These are phyloP conservation scores for Capitella teleta DNA, from an alignment of 1,140 invertebrate genomes.

Conservation along the genomic window DNA sequence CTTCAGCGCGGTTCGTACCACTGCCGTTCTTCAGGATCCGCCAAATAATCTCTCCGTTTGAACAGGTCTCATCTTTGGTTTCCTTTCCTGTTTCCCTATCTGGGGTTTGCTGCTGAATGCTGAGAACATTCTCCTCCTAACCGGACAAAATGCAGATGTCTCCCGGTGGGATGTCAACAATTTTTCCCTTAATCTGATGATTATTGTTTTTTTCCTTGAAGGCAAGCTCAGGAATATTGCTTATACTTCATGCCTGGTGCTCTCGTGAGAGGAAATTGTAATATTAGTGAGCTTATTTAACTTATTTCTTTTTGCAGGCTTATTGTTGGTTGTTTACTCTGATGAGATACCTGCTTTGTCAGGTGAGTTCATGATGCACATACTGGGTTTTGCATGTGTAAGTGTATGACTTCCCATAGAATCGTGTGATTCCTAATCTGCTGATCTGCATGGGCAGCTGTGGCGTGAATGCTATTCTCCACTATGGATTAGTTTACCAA, in stretches of 20 bases:
- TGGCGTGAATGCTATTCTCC: conserved; percentile 9
- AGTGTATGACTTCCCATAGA: conserved; percentile 2
- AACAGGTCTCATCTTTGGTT: conserved; percentile 10
- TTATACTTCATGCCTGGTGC: too few relatives aligned
- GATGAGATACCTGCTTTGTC: conserved; percentile 13
- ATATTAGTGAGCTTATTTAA: not conserved
- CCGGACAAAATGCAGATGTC: conserved; percentile 8
- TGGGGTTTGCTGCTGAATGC: conserved; percentile 10
- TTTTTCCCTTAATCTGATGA: too few relatives aligned
- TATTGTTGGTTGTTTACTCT: conserved; percentile 14
- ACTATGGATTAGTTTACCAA: conserved; percentile 10
- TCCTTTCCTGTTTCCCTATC: conserved; percentile 5
- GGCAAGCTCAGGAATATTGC: too few relatives aligned
- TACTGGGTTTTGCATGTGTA: not conserved
- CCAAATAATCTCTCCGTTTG: not conserved
- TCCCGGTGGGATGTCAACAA: too few relatives aligned
- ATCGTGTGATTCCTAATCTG: conserved; percentile 12
- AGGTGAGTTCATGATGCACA: conserved; percentile 1
- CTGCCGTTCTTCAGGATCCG: not conserved
- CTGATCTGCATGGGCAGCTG: conserved; percentile 12
- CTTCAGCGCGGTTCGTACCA: conserved; percentile 11
- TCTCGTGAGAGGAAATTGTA: too few relatives aligned
- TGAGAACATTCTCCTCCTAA: conserved; percentile 8
- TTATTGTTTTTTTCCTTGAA: too few relatives aligned
- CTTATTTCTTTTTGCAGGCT: conserved; percentile 6